Evolutionary conservation across 2,113 vertebrate genomes (phyloP).

Genomic region (Pelmatolapia mariae): DNA sequence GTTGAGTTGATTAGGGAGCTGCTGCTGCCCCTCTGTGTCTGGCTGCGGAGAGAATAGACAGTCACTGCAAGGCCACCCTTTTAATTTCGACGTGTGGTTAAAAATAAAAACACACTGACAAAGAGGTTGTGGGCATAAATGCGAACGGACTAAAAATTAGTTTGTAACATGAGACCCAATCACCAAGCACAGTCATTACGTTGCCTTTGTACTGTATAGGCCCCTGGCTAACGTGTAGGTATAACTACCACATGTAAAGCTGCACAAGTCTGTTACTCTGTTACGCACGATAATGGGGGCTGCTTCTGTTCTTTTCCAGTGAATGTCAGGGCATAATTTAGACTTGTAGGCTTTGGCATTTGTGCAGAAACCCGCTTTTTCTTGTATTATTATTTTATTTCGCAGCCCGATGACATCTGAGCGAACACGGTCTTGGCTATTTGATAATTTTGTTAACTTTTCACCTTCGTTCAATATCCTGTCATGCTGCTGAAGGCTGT

Average conservation of each 20-base stretch:
- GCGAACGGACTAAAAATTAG: neutral
- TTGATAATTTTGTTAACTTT: conserved; percentile 67
- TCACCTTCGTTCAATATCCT: conserved; percentile 60
- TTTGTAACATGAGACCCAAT: neutral
- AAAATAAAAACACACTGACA: neutral
- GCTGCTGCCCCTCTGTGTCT: conserved; percentile 38
- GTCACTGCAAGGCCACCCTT: neutral
- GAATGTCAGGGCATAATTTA: neutral
- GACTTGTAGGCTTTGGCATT: neutral
- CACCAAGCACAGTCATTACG: neutral
- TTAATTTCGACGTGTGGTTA: neutral
- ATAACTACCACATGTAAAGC: neutral
- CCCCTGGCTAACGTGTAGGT: neutral
- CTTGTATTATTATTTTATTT: conserved; percentile 1
- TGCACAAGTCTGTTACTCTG: neutral
- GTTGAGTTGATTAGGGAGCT: conserved; percentile 22
- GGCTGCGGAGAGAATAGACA: neutral
- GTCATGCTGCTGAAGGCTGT: conserved; percentile 45
- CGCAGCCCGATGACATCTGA: conserved; percentile 13
- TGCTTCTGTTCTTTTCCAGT: neutral
- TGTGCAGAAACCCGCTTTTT: neutral
- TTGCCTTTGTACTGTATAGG: neutral
- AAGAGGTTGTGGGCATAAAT: neutral
- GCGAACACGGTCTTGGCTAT: conserved; percentile 10
- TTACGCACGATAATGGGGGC: neutral